Conservation (phyloP, 64 coral and sea anemone genomes). For the Trachythela sp. region DNA sequence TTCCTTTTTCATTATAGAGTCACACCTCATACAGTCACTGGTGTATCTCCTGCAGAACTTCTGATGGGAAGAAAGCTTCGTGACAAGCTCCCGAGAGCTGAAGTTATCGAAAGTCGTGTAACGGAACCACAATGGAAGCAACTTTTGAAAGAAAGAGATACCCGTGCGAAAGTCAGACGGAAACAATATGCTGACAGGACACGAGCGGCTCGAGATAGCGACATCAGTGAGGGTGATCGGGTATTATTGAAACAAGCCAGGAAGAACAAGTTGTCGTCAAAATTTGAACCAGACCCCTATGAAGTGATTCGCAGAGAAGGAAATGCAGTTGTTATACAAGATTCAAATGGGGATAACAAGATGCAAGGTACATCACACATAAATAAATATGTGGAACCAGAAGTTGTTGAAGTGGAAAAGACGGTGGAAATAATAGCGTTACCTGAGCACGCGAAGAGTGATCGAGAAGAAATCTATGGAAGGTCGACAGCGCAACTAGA, state of each 20-base stretch:
- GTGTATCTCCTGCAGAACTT: conserved; percentile 34
- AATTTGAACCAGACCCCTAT: conserved; percentile 33
- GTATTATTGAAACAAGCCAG: conserved; percentile 37
- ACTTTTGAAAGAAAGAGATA: conserved; percentile 36
- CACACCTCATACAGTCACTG: conserved; percentile 43
- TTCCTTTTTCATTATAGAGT: conserved; percentile 45
- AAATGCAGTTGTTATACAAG: conserved; percentile 34
- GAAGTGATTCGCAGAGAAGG: conserved; percentile 32
- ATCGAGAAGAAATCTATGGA: too few relatives aligned
- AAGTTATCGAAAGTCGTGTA: conserved; percentile 17
- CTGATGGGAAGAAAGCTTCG: conserved; percentile 45
- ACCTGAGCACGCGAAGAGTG: neutral
- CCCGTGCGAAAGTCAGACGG: conserved; percentile 35
- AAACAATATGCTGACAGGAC: conserved; percentile 41
- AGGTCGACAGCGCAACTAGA: neutral
- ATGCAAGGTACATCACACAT: conserved; percentile 17
- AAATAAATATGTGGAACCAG: conserved; percentile 10
- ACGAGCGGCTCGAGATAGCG: neutral
- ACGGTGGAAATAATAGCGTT: neutral
- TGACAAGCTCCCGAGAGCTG: conserved; percentile 29
- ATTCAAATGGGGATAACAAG: conserved; percentile 23
- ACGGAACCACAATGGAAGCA: conserved; percentile 39
- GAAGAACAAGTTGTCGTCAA: conserved; percentile 39
- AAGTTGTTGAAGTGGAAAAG: neutral
- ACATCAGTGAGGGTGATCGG: conserved; percentile 15